A percentile compares a stretch with the other conserved stretches of the same genome.
Conservation (phyloP, 2,888 invertebrate species). For the Luperina testacea region DNA sequence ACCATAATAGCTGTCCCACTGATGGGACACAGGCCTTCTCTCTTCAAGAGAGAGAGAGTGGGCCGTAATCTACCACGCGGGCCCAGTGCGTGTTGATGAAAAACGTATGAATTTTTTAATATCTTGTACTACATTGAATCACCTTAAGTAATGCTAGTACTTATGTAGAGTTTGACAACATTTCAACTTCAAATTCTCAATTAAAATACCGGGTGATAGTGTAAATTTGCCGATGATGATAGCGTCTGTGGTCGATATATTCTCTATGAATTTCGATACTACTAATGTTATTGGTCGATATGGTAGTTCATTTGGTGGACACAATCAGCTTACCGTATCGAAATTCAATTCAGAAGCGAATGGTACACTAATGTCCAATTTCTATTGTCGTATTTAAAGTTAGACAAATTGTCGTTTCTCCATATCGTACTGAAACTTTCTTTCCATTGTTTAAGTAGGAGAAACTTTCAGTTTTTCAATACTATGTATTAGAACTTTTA, state of each 20-base stretch:
- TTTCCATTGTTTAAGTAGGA: neutral
- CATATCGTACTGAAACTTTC: neutral
- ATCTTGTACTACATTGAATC: neutral
- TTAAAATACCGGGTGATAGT: neutral
- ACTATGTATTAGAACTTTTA: neutral
- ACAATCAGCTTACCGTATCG: neutral
- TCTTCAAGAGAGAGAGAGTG: too few species aligned
- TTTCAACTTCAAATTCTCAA: neutral
- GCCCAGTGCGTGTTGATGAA: too few species aligned
- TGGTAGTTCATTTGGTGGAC: neutral
- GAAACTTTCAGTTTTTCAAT: neutral
- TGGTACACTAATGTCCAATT: neutral
- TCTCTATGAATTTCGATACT: neutral
- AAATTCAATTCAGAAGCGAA: slow-evolving; percentile 10
- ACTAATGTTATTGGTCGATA: neutral
- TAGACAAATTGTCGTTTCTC: neutral
- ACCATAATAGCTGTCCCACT: too few species aligned
- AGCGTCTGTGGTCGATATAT: neutral
- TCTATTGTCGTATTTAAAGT: neutral
- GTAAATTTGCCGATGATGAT: neutral
- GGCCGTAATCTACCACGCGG: too few species aligned
- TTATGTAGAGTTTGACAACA: neutral
- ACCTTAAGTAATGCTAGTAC: neutral
- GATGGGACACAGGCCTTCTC: too few species aligned
- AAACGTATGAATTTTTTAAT: neutral